Conservation (phyloP, 2,113 vertebrate genomes). For the Ptychochromis oligacanthus region DNA sequence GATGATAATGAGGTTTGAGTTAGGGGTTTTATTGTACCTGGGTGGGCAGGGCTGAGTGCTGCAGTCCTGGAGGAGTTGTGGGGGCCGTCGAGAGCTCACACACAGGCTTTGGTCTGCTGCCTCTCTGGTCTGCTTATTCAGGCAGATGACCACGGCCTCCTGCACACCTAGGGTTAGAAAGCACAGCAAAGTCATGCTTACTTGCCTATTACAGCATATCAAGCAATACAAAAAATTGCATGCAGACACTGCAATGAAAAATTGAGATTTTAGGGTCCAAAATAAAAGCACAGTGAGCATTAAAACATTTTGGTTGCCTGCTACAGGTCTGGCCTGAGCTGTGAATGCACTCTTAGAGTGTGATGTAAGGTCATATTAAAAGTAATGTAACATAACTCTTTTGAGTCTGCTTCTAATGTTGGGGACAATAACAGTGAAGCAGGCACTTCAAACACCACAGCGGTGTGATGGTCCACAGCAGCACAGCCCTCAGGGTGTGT, state of each 20-base stretch:
- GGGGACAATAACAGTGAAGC: conserved; percentile 54
- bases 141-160: conserved; percentile 92
- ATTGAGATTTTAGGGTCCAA: conserved; percentile 14
- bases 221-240: not conserved
- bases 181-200: not conserved
- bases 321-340: conserved; percentile 7
- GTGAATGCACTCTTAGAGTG: conserved; percentile 21
- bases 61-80: conserved; percentile 88
- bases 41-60: conserved; percentile 89
- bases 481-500: conserved; percentile 51
- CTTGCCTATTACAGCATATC: not conserved
- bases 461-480: conserved; percentile 74
- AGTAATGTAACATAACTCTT: conserved; percentile 43
- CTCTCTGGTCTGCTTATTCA: conserved; percentile 94
- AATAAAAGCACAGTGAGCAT: conserved; percentile 30
- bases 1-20: not conserved
- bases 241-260: conserved; percentile 14
- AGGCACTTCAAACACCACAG: conserved; percentile 55
- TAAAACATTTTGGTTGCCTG: conserved; percentile 4
- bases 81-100: conserved; percentile 85
- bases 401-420: conserved; percentile 41
- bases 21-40: conserved; percentile 80
- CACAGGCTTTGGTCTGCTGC: conserved; percentile 84
- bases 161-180: conserved; percentile 86
- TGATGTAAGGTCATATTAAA: conserved; percentile 53